Evolutionary conservation across 2,797 vertebrate species (phyloP), one percentile per base, ranked within the genome.

Genomic region (Scolopax rusticola): DNA sequence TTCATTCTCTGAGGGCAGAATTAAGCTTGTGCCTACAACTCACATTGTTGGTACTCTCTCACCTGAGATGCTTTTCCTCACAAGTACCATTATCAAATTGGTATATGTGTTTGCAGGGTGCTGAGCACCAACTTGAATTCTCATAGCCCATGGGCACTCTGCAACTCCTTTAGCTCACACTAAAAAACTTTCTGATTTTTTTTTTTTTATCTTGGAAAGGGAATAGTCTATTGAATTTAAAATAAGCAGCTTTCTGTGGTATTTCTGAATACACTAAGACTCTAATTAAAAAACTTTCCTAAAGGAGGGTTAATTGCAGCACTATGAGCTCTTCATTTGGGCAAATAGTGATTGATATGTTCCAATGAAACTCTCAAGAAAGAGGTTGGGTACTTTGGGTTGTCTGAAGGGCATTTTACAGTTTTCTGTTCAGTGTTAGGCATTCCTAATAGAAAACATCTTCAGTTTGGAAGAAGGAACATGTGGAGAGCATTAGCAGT

Each of bases 401-500:
- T 89, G 73, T 53, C 83, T 95, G 82, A 91, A 76, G 84, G 83
- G 40, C 36, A 50, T 94, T 92, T 97, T 94, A 73, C 41, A 64
- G 48, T 93, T 96, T 96, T 92, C 76, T 96, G 36, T 91, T 97
- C 80, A 83, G 60, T 74, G 36, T 94, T 96, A 93, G 85, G 88
- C 94, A 89, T 95, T 80, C 59, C 56, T 94, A 97, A 92, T 84
- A 93, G 78, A 91, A 97, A 90, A 74, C 95, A 93, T 89, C 97
- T 96, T 92, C 24, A 79, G 70, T 85, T 88, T 91, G 76, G 82
- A 96, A 93, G 73, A n/a, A 25, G 43, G 33, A 88, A 92, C 85
- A 97, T 91, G 75, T 96, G 97, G 96, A 95, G 96, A 95, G 51
- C 90, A 95, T 97, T 97, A 96, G 87, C 63, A 95, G 89, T 90